These are phyloP conservation scores for Cryptomyrus ogoouensis DNA, from an alignment of 2,113 vertebrate genomes.

Conservation along the genomic window DNA sequence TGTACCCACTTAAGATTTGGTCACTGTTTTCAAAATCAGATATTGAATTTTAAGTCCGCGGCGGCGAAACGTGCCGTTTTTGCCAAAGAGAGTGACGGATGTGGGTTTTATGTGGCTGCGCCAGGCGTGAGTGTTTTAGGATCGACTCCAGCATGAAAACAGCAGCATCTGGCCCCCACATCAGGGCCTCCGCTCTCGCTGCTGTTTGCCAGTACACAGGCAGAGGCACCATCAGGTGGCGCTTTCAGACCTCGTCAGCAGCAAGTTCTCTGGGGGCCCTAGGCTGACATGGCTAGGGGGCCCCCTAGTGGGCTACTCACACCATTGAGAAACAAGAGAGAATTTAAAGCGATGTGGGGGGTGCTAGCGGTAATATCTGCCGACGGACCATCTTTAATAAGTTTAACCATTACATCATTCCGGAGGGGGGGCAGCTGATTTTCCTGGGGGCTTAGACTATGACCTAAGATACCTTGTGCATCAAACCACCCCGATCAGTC, in stretches of 20 bases:
- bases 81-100: neutral
- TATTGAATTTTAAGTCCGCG: neutral
- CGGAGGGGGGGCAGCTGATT: neutral
- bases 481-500: neutral
- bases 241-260: neutral
- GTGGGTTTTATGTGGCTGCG: neutral
- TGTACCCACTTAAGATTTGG: slow-evolving; percentile 7
- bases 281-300: neutral
- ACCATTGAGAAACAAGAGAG: neutral
- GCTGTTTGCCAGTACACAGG: neutral
- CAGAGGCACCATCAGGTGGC: neutral
- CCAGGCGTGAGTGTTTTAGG: neutral
- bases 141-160: neutral
- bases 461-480: neutral
- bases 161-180: neutral
- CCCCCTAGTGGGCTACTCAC: neutral
- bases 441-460: neutral
- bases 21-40: neutral
- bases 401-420: neutral
- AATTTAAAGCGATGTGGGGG: neutral
- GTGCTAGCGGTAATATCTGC: neutral
- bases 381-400: neutral
- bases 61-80: neutral
- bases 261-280: neutral
- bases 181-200: neutral